These are phyloP conservation scores for Poecilobothrus nobilitatus DNA, from an alignment of 2,888 invertebrate species.

Conservation along the genomic window DNA sequence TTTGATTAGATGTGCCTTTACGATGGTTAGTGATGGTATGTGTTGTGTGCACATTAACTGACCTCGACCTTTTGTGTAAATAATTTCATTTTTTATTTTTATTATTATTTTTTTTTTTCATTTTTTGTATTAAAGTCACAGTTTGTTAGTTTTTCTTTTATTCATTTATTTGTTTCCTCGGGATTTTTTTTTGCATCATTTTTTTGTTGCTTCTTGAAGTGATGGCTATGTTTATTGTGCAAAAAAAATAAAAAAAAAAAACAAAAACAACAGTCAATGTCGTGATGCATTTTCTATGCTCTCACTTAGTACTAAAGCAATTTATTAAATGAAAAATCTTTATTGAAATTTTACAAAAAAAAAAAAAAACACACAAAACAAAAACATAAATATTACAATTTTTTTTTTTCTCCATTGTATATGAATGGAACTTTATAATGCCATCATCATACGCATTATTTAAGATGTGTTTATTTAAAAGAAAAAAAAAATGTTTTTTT, in stretches of 20 bases:
- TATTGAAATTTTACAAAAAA: too few relatives aligned
- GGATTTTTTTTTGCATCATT: background rate
- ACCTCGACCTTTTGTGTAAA: conserved; percentile 6
- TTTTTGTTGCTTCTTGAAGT: background rate
- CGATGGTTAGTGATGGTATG: too few relatives aligned
- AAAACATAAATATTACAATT: too few relatives aligned
- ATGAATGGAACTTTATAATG: too few relatives aligned
- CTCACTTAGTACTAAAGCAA: background rate
- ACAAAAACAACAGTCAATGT: background rate
- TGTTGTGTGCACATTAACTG: background rate
- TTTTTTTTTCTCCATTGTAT: too few relatives aligned
- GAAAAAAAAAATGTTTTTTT: too few relatives aligned
- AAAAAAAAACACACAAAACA: too few relatives aligned
- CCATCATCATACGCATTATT: too few relatives aligned
- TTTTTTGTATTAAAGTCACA: background rate
- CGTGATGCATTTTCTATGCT: conserved; percentile 4
- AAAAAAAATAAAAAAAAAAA: background rate
- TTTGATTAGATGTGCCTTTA: too few relatives aligned
- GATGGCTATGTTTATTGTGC: background rate
- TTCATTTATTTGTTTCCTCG: background rate
- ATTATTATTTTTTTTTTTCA: too few relatives aligned
- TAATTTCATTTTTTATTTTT: background rate
- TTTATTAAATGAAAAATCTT: background rate
- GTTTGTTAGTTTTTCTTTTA: background rate
- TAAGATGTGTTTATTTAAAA: too few relatives aligned